Conservation (phyloP, 1,140 invertebrate species). For the Saccostrea cuccullata region DNA sequence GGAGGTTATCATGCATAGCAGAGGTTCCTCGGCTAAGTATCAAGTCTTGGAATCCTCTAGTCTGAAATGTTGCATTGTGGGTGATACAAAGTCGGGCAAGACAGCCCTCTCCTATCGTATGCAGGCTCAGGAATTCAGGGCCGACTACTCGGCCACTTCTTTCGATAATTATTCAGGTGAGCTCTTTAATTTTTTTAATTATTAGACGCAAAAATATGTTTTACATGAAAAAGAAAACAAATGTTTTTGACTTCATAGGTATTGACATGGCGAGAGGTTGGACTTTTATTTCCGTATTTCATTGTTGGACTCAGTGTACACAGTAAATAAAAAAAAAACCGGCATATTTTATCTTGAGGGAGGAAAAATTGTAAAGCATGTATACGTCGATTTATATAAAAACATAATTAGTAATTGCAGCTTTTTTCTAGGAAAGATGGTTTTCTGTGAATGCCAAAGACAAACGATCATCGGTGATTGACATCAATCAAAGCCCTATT, state of each 20-base stretch:
- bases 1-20: slow-evolving; percentile 4
- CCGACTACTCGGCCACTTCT: slow-evolving; percentile 35
- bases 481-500: too few relatives aligned
- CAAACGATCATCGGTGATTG: too few relatives aligned
- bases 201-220: background rate
- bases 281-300: slow-evolving; percentile 1
- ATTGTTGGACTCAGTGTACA: background rate
- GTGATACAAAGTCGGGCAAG: slow-evolving; percentile 10
- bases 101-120: background rate
- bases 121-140: background rate
- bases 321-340: too few relatives aligned
- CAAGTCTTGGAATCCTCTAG: slow-evolving; percentile 27
- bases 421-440: too few relatives aligned
- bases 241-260: too few relatives aligned
- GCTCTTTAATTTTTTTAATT: background rate
- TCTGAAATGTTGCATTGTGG: slow-evolving; percentile 27
- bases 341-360: too few relatives aligned
- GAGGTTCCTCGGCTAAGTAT: slow-evolving; percentile 16
- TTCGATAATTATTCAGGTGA: slow-evolving; percentile 33
- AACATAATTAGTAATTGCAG: too few relatives aligned
- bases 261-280: background rate
- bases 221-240: background rate
- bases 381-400: too few relatives aligned
- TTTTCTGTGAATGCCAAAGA: too few relatives aligned
- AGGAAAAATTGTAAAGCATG: too few relatives aligned